Evolutionary conservation across 1,140 invertebrate genomes (phyloP), one percentile per base, ranked within the genome.

Genomic region (Adelges cooleyi): DNA sequence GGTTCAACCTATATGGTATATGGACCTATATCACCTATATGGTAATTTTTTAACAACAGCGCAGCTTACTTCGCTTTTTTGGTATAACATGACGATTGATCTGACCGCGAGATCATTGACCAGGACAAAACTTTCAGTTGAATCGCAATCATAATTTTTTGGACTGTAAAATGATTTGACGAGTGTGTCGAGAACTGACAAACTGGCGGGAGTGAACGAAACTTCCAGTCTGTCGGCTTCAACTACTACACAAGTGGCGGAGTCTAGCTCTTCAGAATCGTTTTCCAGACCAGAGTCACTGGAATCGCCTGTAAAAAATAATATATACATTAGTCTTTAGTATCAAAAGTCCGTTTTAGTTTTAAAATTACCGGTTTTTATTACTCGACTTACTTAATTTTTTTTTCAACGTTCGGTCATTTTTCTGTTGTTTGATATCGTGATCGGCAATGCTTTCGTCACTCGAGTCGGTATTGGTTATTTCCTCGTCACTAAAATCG

Each of bases 171-270:
- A 80, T 6, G 80, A 76, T 1, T 74, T 78, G 1, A 79, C 70
- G 1, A 90, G 74, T 66, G 84, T 80, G 46, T 80, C 79, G 5
- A 87, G 69, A 1, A 82, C 79, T 69, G 78, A 76, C 20, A 84
- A 75, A 3, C 79, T 78, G 10, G 78, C 77, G 2, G 80, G 83
- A 1, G 85, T 86, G n/a, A 89, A 59, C 3, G 86, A 87, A 4
- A 89, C 70, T 69, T 86, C 82, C 4, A 90, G 73, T 33, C 79
- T 74, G 52, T 88, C 83, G 2, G 83, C 80, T 67, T 86, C 81
- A 8, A 90, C 69, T 17, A 86, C 75, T 8, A 89, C 69, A 71
- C 89, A 87, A 0, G 80, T 81, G 18, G 86, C 85, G 33, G 78
- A 73, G 56, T 79, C 75, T 65, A 77, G 74, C 0, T 72, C 70